Base-by-base conservation (phyloP, 2,888 invertebrate species). In the Eupelmus urozonus region DNA sequence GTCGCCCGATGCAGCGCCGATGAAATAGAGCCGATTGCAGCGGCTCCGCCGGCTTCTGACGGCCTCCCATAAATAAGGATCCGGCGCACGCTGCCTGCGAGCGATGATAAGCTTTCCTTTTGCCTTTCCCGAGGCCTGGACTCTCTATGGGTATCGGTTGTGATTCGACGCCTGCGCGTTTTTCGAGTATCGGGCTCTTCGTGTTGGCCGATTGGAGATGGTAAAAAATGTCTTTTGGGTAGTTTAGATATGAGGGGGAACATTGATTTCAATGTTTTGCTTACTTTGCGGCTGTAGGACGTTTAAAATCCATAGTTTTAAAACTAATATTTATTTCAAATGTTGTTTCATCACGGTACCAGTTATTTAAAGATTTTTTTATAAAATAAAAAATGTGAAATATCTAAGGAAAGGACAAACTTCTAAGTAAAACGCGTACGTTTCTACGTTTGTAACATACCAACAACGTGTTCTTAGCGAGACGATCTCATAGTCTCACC, bases 1-100 rank as follows among this genome's bases (percentile, higher is more conserved):
- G 82, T 75, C 82, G 82, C 81, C 81, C 69, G 77, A 74, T 66
- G 79, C 55, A 13, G 13, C n/a, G 40, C 67, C 73, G 76, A 76
- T 84, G 83, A 85, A 86, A 85, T 86, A 83, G 85, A 83, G 88
- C 87, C 87, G 88, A 87, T 86, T 86, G 88, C 84, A 84, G 85
- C 84, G 86, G 85, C 87, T 87, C n/a, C 87, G 59, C 16, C 49
- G 49, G 16, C 53, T 4, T 53, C 53, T 53, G 85, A 85, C 57
- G 81, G n/a, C n/a, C n/a, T n/a, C 81, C 62, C 86, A 87, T 89
- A 89, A 89, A 89, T 89, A 87, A 88, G 86, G 88, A 89, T 89
- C 87, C 88, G 65, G 57, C 63, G 76, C 63, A 59, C 77, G 66
- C 60, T 53, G 72, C 27, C 80, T 78, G 80, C 76, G 29, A 66